Evolutionary conservation across 2,888 invertebrate genomes (phyloP).

Genomic region (Sympetrum striolatum): DNA sequence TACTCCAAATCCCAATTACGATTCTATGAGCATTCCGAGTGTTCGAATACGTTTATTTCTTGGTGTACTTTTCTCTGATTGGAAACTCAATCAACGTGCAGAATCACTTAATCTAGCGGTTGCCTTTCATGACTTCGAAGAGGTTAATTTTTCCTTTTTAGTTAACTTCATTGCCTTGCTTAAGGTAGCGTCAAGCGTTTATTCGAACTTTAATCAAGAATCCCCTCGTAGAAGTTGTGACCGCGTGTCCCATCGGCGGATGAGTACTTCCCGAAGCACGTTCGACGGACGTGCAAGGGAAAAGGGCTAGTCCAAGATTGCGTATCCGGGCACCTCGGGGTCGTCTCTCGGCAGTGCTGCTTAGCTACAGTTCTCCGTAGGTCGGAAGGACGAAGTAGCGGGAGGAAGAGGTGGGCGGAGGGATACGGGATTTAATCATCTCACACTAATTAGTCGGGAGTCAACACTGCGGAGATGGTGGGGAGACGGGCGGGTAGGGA

Average conservation of each 20-base stretch:
- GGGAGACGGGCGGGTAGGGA: background rate
- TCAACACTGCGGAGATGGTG: slow-evolving; percentile 27
- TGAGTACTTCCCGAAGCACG: background rate
- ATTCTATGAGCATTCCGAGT: too few relatives aligned
- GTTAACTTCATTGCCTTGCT: too few relatives aligned
- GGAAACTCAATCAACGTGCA: too few relatives aligned
- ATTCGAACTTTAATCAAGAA: too few relatives aligned
- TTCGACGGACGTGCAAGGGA: background rate
- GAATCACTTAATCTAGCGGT: too few relatives aligned
- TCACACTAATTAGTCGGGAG: slow-evolving; percentile 45
- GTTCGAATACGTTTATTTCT: too few relatives aligned
- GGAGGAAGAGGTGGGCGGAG: background rate
- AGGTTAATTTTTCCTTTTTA: too few relatives aligned
- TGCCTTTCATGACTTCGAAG: too few relatives aligned
- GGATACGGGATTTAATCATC: slow-evolving; percentile 45
- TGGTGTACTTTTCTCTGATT: too few relatives aligned
- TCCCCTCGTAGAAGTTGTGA: too few relatives aligned
- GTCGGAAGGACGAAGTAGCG: background rate
- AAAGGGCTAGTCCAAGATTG: background rate
- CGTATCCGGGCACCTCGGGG: background rate
- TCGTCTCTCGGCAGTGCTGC: background rate
- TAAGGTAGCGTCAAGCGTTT: too few relatives aligned
- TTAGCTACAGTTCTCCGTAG: background rate
- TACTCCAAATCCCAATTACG: too few relatives aligned
- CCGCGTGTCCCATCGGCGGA: background rate